A percentile compares a stretch with the other conserved stretches of the same genome.
Conservation (phyloP, 2,113 vertebrate genomes). For the Aptenodytes forsteri region DNA sequence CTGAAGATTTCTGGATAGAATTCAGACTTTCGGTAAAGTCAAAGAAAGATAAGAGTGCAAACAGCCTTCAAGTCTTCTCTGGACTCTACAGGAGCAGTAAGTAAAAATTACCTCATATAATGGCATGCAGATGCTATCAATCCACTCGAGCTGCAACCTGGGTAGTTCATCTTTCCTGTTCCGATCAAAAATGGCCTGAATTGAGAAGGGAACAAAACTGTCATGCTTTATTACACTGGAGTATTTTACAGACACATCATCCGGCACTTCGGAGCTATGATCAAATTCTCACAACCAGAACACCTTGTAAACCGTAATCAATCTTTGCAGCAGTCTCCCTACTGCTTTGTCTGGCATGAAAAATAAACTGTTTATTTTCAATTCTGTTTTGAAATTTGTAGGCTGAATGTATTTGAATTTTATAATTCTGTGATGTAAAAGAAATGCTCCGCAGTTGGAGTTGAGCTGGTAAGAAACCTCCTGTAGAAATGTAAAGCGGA, state of each 20-base stretch:
- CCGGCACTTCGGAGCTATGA: constrained; percentile 23
- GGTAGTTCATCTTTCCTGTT: constrained; percentile 98
- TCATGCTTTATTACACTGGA: constrained; percentile 33
- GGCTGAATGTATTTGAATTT: constrained; percentile 57
- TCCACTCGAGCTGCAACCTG: constrained; percentile 95
- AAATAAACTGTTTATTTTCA: constrained; percentile 58
- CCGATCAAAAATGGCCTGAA: constrained; percentile 98
- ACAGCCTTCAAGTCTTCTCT: neutral
- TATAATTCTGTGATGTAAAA: constrained; percentile 48
- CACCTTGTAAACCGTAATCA: constrained; percentile 46
- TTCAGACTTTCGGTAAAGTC: neutral
- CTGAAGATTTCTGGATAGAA: neutral
- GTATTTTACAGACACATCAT: constrained; percentile 53
- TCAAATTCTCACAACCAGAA: constrained; percentile 49
- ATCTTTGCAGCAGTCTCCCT: constrained; percentile 12
- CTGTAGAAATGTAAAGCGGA: constrained; percentile 9
- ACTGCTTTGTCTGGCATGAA: constrained; percentile 40
- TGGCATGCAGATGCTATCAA: constrained; percentile 95
- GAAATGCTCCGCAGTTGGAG: neutral
- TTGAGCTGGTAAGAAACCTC: neutral
- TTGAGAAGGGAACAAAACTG: constrained; percentile 31
- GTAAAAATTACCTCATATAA: constrained; percentile 89
- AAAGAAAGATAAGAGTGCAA: neutral
- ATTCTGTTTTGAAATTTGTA: constrained; percentile 50
- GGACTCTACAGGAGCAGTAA: neutral